Evolutionary conservation across 2,888 invertebrate genomes (phyloP).

Genomic region (Epinotia bilunana): DNA sequence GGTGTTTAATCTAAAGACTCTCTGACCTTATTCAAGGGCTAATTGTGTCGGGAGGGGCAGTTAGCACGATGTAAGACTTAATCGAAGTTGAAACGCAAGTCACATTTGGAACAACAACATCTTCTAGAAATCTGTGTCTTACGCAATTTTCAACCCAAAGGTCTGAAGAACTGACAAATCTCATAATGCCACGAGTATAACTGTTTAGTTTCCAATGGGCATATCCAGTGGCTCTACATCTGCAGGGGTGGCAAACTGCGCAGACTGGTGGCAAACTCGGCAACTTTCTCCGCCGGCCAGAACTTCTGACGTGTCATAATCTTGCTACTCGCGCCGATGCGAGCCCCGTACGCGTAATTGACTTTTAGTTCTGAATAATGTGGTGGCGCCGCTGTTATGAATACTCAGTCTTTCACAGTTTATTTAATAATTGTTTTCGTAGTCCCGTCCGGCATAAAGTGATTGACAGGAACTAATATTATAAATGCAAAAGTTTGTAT

Average conservation of each 20-base stretch:
- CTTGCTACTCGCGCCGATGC: slow-evolving; percentile 56
- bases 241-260: background rate
- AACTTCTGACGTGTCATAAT: slow-evolving; percentile 73
- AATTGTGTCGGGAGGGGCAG: too few relatives aligned
- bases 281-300: slow-evolving; percentile 60
- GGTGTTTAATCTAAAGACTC: too few relatives aligned
- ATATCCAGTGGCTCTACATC: background rate
- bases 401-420: background rate
- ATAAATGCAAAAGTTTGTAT: too few relatives aligned
- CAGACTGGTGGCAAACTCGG: slow-evolving; percentile 17
- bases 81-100: too few relatives aligned
- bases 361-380: slow-evolving; percentile 40
- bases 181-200: background rate
- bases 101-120: too few relatives aligned
- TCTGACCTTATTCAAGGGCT: too few relatives aligned
- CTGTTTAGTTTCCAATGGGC: background rate
- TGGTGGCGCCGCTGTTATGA: slow-evolving; percentile 16
- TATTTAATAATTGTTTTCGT: background rate
- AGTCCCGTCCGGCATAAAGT: background rate
- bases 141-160: background rate
- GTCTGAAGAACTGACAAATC: background rate
- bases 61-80: too few relatives aligned
- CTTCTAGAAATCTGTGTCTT: background rate
- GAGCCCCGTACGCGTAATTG: slow-evolving; percentile 32
- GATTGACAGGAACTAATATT: too few relatives aligned